These are phyloP conservation scores for Brachyalestes nurse DNA, from an alignment of 2,797 vertebrate species.

Conservation along the genomic window DNA sequence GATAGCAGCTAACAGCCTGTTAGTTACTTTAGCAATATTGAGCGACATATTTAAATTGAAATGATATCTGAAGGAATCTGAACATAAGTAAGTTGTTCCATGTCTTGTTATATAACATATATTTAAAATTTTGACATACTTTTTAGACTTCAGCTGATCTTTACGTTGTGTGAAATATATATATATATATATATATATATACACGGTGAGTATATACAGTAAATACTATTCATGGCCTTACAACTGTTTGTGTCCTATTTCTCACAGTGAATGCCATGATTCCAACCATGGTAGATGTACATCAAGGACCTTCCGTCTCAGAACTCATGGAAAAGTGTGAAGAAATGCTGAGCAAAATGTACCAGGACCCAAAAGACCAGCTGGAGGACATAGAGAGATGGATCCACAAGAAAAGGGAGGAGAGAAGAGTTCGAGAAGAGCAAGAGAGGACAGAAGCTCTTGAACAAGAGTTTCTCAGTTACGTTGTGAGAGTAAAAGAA, in stretches of 20 bases:
- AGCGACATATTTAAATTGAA: too few relatives aligned
- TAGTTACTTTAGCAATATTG: too few relatives aligned
- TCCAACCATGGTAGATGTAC: not conserved
- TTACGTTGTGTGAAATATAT: too few relatives aligned
- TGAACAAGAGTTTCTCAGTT: conserved; percentile 31
- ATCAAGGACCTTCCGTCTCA: not conserved
- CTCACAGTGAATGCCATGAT: not conserved
- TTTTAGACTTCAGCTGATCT: too few relatives aligned
- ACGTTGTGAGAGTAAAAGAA: not conserved
- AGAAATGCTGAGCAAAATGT: conserved; percentile 2
- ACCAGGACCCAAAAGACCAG: conserved; percentile 18
- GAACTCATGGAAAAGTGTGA: conserved; percentile 19
- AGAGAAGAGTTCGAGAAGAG: conserved; percentile 34
- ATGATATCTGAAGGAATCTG: too few relatives aligned
- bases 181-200: too few relatives aligned
- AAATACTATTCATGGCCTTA: not conserved
- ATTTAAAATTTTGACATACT: too few relatives aligned
- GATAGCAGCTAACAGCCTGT: too few relatives aligned
- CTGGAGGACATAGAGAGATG: conserved; percentile 19
- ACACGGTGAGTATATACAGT: too few relatives aligned
- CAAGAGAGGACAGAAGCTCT: conserved; percentile 6
- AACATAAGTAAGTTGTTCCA: too few relatives aligned
- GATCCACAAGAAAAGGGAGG: conserved; percentile 25
- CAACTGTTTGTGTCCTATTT: not conserved
- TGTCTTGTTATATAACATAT: too few relatives aligned